Percentiles rank a stretch among this genome's conserved stretches.
Evolutionary conservation across 1,140 invertebrate species (phyloP).

Genomic region (Heliconius congener): DNA sequence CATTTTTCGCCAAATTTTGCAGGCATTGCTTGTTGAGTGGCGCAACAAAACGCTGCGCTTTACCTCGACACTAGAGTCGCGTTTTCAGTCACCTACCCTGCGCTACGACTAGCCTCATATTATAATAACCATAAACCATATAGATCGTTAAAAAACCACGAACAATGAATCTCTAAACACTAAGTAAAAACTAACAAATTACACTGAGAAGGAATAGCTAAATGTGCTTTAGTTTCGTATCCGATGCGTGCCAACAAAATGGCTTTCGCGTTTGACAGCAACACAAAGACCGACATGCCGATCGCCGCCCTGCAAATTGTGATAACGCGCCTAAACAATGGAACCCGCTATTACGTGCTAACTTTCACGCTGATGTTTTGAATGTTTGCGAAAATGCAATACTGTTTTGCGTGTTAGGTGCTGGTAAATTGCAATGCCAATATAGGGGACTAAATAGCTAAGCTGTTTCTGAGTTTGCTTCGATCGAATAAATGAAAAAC

Average conservation of each 20-base stretch:
- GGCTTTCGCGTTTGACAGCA: constrained; percentile 46
- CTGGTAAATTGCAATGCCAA: constrained; percentile 35
- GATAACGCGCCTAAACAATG: constrained; percentile 52
- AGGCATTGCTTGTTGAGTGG: too few species aligned
- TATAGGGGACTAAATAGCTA: constrained; percentile 11
- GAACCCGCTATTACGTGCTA: constrained; percentile 33
- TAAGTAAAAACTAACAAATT: background rate
- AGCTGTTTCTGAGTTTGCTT: background rate
- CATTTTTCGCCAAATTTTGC: too few species aligned
- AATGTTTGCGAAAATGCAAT: constrained; percentile 34
- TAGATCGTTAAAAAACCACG: too few species aligned
- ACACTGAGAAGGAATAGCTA: background rate
- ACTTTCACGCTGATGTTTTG: constrained; percentile 38
- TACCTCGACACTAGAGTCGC: too few species aligned
- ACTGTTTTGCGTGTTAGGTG: constrained; percentile 22
- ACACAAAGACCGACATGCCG: constrained; percentile 51
- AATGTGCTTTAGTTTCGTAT: constrained; percentile 23
- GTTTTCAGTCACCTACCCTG: too few species aligned
- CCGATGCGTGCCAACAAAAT: constrained; percentile 44
- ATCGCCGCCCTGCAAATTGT: constrained; percentile 45
- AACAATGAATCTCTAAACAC: too few species aligned
- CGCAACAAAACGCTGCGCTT: too few species aligned
- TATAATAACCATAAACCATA: too few species aligned
- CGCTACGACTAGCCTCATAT: too few species aligned
- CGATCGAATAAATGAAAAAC: background rate